These are phyloP conservation scores for Bedellia somnulentella DNA, from an alignment of 2,888 invertebrate genomes.

Conservation along the genomic window DNA sequence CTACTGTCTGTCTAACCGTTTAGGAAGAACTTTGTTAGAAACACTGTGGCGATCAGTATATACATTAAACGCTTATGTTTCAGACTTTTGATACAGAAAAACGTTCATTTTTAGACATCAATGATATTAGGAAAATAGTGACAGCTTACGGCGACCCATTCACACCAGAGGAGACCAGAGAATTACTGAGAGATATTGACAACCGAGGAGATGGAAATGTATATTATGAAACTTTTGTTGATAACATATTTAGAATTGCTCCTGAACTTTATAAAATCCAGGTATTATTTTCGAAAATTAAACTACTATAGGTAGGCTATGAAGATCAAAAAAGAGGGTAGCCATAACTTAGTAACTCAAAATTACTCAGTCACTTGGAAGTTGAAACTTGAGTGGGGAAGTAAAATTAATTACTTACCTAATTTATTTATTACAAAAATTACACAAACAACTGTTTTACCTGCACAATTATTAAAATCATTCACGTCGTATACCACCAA, in stretches of 20 bases:
- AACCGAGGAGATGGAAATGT: slow-evolving; percentile 38
- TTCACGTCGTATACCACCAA: too few relatives aligned
- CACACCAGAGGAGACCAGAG: slow-evolving; percentile 22
- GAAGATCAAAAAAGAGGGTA: neutral
- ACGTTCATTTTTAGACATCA: slow-evolving; percentile 28
- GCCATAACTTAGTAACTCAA: neutral
- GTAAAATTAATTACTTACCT: too few relatives aligned
- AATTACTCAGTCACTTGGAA: too few relatives aligned
- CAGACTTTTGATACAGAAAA: slow-evolving; percentile 46
- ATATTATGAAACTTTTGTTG: slow-evolving; percentile 32
- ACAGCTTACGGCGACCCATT: slow-evolving; percentile 25
- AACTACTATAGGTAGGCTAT: neutral
- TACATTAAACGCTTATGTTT: slow-evolving; percentile 14
- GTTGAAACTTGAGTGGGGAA: too few relatives aligned
- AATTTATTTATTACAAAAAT: too few relatives aligned
- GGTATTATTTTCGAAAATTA: too few relatives aligned
- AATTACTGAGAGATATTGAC: slow-evolving; percentile 38
- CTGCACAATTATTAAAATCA: too few relatives aligned
- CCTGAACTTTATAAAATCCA: slow-evolving; percentile 33
- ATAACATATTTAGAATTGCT: slow-evolving; percentile 31
- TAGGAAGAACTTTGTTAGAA: too few relatives aligned
- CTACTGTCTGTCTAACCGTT: too few relatives aligned
- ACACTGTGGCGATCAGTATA: too few relatives aligned
- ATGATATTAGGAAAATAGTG: slow-evolving; percentile 26
- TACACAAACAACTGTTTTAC: too few relatives aligned